Conservation (phyloP, 2,113 vertebrate genomes). For the Pachyramphus minor region DNA sequence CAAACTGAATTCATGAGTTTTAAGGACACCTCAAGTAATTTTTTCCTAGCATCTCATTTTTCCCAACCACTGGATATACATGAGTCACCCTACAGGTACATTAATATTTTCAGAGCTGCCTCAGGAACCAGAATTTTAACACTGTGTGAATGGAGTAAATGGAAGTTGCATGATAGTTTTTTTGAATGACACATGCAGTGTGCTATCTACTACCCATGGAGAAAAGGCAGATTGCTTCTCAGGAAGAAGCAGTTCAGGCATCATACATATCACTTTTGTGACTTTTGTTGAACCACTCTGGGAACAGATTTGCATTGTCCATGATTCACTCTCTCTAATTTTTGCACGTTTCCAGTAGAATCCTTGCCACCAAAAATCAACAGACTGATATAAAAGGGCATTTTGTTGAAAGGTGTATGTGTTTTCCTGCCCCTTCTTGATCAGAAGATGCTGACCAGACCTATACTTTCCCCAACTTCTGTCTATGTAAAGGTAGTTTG, state of each 20-base stretch:
- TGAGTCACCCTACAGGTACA: background rate
- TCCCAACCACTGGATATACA: background rate
- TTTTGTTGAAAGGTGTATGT: background rate
- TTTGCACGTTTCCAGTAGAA: background rate
- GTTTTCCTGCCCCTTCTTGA: background rate
- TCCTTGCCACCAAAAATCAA: background rate
- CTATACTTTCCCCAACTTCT: background rate
- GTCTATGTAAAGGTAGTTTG: background rate
- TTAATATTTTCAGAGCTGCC: background rate
- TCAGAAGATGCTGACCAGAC: background rate
- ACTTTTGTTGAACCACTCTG: background rate
- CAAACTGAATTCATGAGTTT: background rate
- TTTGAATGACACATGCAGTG: background rate
- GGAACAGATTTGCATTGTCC: background rate
- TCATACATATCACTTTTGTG: accelerated
- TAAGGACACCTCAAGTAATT: background rate
- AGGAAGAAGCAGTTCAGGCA: background rate
- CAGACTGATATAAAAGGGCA: background rate
- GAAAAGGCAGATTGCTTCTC: background rate
- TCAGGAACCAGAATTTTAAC: background rate
- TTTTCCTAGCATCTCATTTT: background rate
- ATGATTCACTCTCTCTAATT: background rate
- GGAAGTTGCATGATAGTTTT: background rate
- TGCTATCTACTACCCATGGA: background rate
- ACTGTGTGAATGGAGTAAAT: background rate